Conservation (phyloP, 2,797 vertebrate species). For the Anableps anableps region DNA sequence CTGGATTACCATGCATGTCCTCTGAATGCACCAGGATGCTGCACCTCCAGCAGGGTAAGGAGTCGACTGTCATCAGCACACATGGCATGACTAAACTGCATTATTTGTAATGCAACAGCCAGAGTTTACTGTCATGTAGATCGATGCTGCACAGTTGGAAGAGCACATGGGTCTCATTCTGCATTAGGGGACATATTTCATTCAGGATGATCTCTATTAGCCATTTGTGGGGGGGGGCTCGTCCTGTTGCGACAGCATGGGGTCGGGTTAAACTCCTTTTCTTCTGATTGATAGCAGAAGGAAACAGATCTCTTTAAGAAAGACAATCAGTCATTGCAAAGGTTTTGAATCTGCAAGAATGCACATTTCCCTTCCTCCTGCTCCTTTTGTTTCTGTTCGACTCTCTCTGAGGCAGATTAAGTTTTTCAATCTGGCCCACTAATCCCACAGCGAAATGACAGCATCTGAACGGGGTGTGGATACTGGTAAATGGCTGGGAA, state of each 20-base stretch:
- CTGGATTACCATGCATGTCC: slow-evolving; percentile 76
- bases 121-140: background rate
- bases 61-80: background rate
- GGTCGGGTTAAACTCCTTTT: slow-evolving; percentile 61
- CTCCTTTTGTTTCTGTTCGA: slow-evolving; percentile 31
- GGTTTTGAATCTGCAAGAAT: slow-evolving; percentile 61
- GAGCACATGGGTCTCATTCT: background rate
- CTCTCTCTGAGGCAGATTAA: slow-evolving; percentile 62
- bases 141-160: background rate
- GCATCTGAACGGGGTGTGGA: slow-evolving; percentile 43
- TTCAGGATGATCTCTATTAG: slow-evolving; percentile 38
- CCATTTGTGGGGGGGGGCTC: slow-evolving; percentile 30
- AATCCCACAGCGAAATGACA: slow-evolving; percentile 64
- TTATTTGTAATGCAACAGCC: background rate
- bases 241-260: slow-evolving; percentile 83
- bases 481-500: slow-evolving; percentile 33
- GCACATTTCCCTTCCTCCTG: slow-evolving; percentile 23
- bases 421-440: slow-evolving; percentile 56
- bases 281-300: slow-evolving; percentile 76
- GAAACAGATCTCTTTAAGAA: slow-evolving; percentile 64
- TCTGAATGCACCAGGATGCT: slow-evolving; percentile 84
- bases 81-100: background rate
- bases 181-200: slow-evolving; percentile 30
- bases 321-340: slow-evolving; percentile 32
- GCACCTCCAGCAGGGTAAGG: slow-evolving; percentile 82